Conservation (phyloP, 30 jellyfish, hydroid and myxozoan species). For the Cassiopea xamachana region DNA sequence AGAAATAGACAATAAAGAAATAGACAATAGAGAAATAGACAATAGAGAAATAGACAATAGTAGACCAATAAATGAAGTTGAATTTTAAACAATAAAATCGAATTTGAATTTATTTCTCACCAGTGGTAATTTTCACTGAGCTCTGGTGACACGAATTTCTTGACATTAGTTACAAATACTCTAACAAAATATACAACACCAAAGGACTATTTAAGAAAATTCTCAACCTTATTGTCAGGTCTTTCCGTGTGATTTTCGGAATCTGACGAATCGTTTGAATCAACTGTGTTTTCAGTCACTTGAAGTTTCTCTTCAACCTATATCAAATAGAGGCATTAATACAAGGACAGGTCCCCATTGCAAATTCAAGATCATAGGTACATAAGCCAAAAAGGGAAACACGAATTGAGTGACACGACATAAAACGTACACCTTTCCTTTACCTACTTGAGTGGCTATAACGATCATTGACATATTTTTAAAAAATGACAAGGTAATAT, state of each 20-base stretch:
- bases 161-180: too few relatives aligned
- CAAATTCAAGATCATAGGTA: background rate
- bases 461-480: too few relatives aligned
- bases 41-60: background rate
- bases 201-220: background rate
- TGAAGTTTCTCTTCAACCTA: conserved; percentile 24
- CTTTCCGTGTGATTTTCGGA: conserved; percentile 46
- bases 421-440: too few relatives aligned
- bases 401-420: too few relatives aligned
- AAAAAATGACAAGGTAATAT: too few relatives aligned
- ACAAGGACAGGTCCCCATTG: background rate
- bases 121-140: too few relatives aligned
- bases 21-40: background rate
- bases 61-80: background rate
- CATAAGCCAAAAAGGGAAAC: background rate
- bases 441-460: too few relatives aligned
- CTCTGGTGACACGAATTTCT: too few relatives aligned
- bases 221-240: conserved; percentile 21
- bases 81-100: too few relatives aligned
- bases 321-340: background rate
- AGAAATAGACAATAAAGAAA: too few relatives aligned
- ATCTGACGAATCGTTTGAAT: conserved; percentile 50
- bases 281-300: conserved; percentile 18
- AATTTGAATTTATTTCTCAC: too few relatives aligned
- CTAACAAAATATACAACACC: background rate